A percentile compares a stretch with the other conserved stretches of the same genome.
Conservation (phyloP, 1,140 invertebrate genomes). For the Ostrea denselamellosa region DNA sequence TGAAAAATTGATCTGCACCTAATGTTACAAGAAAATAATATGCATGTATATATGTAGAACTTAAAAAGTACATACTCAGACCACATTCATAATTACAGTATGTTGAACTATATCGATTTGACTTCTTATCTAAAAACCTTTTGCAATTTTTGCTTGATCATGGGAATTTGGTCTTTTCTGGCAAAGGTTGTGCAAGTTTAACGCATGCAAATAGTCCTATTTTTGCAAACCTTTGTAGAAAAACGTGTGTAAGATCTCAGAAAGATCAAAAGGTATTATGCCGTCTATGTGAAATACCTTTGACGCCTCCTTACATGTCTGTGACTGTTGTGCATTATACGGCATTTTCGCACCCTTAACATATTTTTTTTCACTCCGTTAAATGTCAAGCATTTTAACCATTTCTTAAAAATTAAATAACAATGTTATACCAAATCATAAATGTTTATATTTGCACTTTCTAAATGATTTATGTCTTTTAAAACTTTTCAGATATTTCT, state of each 20-base stretch:
- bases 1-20: slow-evolving; percentile 33
- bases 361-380: not conserved
- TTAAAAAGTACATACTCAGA: not conserved
- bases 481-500: too few relatives aligned
- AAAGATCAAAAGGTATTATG: slow-evolving; percentile 20
- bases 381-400: not conserved
- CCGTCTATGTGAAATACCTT: not conserved
- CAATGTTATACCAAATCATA: not conserved
- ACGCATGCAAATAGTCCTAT: slow-evolving; percentile 8
- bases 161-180: not conserved
- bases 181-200: not conserved
- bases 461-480: not conserved
- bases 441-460: not conserved
- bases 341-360: not conserved
- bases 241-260: slow-evolving; percentile 7
- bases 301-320: not conserved
- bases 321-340: not conserved
- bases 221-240: slow-evolving; percentile 4
- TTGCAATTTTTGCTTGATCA: not conserved
- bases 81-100: not conserved
- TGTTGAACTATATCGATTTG: not conserved
- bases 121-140: not conserved
- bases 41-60: slow-evolving; percentile 11
- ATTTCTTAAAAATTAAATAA: not conserved
- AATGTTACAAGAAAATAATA: not conserved